Base-by-base conservation (phyloP, 2,888 invertebrate genomes). In the Alviniconcha strummeri region DNA sequence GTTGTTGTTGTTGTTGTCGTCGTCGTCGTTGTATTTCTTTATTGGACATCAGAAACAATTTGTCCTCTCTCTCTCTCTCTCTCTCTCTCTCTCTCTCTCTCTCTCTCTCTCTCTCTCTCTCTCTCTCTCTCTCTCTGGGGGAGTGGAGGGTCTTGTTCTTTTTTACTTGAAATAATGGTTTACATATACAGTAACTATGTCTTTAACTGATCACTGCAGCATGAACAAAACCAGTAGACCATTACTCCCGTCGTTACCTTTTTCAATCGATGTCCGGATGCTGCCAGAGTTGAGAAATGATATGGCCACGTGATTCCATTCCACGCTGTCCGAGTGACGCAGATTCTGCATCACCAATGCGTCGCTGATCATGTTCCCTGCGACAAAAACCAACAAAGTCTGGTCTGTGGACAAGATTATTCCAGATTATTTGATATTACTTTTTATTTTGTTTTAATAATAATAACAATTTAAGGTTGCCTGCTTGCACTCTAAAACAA, bases 281-380 rank as follows among this genome's bases (percentile, higher is more conserved):
- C 90, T 89, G 8, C 91, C 91, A 7, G 89, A 87, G 80, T 90
- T 90, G 64, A 89, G 83, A 0, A 91, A 60, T 52, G 90, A 89
- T 17, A 91, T 90, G n/a, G 89, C 83, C 8, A 88, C 88, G 54
- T 88, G 84, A 15, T 86, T 89, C 91, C 91, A 91, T n/a, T 77
- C 80, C 54, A 60, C 4, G 19, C 64, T 17, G 57, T 87, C 85
- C 5, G 89, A 84, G 74, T 89, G 88, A 15, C 86, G 88, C 8
- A 86, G 60, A 71, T 86, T 85, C 82, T 83, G 74, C 55, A 84
- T 84, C 3, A 91, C 84, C 88, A 90, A 88, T 0, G 87, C 86
- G 82, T 91, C 90, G 4, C 90, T 86, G 9, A 90, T 85, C 72
- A 90, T 64, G 81, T 90, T 91, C 56, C 91, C 91, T 91, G 75